These are phyloP conservation scores for Eupithecia vulgata DNA, from an alignment of 2,888 invertebrate species.

Conservation along the genomic window DNA sequence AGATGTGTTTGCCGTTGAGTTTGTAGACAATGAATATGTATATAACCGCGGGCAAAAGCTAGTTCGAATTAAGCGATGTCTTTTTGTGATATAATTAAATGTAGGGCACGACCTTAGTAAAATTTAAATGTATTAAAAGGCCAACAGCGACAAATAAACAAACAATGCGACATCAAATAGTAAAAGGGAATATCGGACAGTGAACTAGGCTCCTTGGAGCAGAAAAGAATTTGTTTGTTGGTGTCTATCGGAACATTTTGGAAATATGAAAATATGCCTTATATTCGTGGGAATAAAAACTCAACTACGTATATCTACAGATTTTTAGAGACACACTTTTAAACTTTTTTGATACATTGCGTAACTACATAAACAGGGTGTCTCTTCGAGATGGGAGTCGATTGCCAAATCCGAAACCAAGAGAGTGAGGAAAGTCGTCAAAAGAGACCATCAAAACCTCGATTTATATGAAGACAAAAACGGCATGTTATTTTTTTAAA, in stretches of 20 bases:
- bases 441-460: too few relatives aligned
- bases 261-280: background rate
- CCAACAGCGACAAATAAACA: background rate
- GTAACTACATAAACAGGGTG: too few relatives aligned
- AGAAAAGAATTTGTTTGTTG: background rate
- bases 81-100: background rate
- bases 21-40: too few relatives aligned
- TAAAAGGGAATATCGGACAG: background rate
- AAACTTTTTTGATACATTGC: too few relatives aligned
- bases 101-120: background rate
- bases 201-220: background rate
- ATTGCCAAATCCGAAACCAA: too few relatives aligned
- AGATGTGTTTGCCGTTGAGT: too few relatives aligned
- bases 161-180: background rate
- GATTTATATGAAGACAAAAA: too few relatives aligned
- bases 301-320: background rate
- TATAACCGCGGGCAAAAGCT: background rate
- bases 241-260: background rate
- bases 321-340: background rate
- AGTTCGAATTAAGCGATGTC: background rate
- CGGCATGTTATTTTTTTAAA: too few relatives aligned
- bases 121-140: background rate
- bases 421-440: too few relatives aligned
- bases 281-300: background rate
- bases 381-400: too few relatives aligned